A percentile compares a stretch with the other conserved stretches of the same genome.
Conservation (phyloP, 1,140 invertebrate genomes). For the Antheraea pernyi region DNA sequence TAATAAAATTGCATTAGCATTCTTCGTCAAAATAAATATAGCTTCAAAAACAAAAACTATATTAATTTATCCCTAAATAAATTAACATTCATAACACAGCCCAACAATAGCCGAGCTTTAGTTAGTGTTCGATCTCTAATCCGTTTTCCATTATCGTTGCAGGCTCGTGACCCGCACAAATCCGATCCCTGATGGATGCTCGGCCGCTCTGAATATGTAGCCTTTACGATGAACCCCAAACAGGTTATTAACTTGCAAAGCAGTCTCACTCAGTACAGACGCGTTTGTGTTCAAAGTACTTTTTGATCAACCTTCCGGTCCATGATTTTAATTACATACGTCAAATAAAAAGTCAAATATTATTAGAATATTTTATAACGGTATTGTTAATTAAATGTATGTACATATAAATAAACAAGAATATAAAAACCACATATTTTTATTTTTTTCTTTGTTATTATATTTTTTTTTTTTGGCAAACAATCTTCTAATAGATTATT, state of each 20-base stretch:
- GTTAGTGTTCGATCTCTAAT: constrained; percentile 36
- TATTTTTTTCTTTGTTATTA: too few species aligned
- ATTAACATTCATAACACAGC: neutral
- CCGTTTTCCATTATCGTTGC: constrained; percentile 50
- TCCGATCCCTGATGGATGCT: constrained; percentile 33
- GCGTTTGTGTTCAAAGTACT: constrained; percentile 19
- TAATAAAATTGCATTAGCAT: too few species aligned
- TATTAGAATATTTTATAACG: neutral
- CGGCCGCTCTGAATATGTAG: constrained; percentile 32
- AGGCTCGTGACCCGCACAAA: constrained; percentile 32
- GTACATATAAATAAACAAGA: too few species aligned
- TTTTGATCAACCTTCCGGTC: constrained; percentile 1
- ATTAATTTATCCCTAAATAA: neutral
- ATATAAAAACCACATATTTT: too few species aligned
- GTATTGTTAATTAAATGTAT: neutral
- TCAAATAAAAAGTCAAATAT: neutral
- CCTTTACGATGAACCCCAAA: constrained; percentile 29
- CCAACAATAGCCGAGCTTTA: constrained; percentile 23
- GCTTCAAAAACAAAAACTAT: too few species aligned
- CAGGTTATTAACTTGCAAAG: constrained; percentile 41
- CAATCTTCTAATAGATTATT: too few species aligned
- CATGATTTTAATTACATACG: neutral
- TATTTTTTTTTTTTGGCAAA: too few species aligned
- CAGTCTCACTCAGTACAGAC: constrained; percentile 18
- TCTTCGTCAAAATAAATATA: too few species aligned